These are phyloP conservation scores for Acrobasis repandana DNA, from an alignment of 2,888 invertebrate species.

Conservation along the genomic window DNA sequence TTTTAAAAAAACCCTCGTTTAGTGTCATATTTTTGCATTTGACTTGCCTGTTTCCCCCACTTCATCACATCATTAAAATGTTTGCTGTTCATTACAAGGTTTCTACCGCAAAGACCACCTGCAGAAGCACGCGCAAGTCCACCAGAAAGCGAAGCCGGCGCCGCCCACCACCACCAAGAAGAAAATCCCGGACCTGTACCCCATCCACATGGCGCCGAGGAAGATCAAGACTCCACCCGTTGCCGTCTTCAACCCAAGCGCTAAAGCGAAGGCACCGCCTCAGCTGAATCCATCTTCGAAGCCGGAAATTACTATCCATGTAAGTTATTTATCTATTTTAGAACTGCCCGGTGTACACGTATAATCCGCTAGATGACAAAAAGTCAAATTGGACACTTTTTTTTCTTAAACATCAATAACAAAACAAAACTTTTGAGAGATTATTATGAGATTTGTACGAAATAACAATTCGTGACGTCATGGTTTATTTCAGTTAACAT, in stretches of 20 bases:
- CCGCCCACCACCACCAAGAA: slow-evolving; percentile 38
- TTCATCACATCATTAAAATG: too few species aligned
- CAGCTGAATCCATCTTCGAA: slow-evolving; percentile 33
- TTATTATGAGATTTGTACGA: too few species aligned
- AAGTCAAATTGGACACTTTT: too few species aligned
- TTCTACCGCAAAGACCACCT: slow-evolving; percentile 77
- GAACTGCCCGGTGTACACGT: too few species aligned
- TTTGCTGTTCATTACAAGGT: slow-evolving; percentile 43
- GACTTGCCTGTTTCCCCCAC: too few species aligned
- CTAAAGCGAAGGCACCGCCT: slow-evolving; percentile 21
- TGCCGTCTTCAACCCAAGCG: background rate
- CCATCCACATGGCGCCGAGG: slow-evolving; percentile 50
- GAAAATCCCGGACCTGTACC: slow-evolving; percentile 59
- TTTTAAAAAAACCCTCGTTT: too few species aligned
- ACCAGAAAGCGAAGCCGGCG: slow-evolving; percentile 45
- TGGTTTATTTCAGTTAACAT: too few species aligned
- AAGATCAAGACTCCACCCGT: slow-evolving; percentile 27
- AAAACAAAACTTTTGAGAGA: too few species aligned
- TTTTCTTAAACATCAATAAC: too few species aligned
- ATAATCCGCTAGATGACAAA: too few species aligned
- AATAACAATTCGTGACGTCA: too few species aligned
- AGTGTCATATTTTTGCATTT: too few species aligned
- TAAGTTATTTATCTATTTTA: slow-evolving; percentile 44
- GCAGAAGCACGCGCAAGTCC: slow-evolving; percentile 69
- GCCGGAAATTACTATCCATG: slow-evolving; percentile 74